phyloP scores from a whole-genome alignment of 2,113 vertebrate species.

The Megatriorchis doriae region DNA sequence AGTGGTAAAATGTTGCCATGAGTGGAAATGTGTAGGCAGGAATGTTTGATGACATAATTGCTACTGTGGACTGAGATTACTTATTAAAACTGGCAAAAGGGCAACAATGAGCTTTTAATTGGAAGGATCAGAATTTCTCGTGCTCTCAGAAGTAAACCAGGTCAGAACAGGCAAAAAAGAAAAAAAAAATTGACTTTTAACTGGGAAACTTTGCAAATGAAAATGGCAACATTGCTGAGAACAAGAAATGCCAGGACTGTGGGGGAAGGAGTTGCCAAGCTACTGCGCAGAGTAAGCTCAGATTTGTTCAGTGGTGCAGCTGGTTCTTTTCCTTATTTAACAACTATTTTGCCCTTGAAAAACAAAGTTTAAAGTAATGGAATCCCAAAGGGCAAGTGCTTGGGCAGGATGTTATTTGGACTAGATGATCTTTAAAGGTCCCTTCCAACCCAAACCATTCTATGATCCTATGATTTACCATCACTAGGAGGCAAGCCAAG shows the following conservation, averaged over 20 bases:
- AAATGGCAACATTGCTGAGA: not conserved
- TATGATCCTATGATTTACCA: not conserved
- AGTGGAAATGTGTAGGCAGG: not conserved
- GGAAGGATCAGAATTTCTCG: not conserved
- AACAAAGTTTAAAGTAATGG: not conserved
- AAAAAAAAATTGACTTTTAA: not conserved
- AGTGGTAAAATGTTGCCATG: not conserved
- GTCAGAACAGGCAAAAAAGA: not conserved
- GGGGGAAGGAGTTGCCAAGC: conserved; percentile 8
- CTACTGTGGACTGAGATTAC: not conserved
- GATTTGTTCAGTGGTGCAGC: not conserved
- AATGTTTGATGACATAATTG: not conserved
- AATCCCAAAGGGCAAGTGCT: not conserved
- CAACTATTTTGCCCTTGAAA: not conserved
- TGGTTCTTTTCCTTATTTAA: not conserved
- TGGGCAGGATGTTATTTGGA: not conserved
- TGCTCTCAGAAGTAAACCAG: not conserved
- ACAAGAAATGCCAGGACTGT: not conserved
- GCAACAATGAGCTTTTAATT: not conserved
- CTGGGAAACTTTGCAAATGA: not conserved
- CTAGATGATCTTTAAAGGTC: not conserved
- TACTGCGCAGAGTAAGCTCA: not conserved
- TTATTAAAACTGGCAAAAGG: conserved; percentile 7
- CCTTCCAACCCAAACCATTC: not conserved
- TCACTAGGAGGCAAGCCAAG: not conserved